A percentile compares a stretch with the other conserved stretches of the same genome.
Evolutionary conservation across 2,797 vertebrate genomes (phyloP).

Genomic region (Mallotus villosus): DNA sequence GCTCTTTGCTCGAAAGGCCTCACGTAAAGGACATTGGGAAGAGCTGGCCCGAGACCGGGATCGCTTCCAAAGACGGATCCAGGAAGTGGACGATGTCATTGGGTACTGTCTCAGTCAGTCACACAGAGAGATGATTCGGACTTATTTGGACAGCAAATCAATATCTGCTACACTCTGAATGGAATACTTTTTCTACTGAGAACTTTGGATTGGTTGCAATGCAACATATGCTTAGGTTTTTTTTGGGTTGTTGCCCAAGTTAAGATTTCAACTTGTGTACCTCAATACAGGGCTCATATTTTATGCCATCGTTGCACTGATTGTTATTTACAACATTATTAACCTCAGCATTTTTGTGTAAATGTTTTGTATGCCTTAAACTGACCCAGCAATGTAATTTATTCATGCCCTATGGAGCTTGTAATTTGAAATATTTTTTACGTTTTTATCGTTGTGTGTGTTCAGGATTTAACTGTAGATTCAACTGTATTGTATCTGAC

Average conservation of each 20-base stretch:
- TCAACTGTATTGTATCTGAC: background rate
- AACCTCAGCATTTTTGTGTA: conserved; percentile 58
- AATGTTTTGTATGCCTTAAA: conserved; percentile 68
- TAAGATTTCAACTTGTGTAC: conserved; percentile 54
- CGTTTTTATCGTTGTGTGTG: conserved; percentile 31
- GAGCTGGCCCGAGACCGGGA: conserved; percentile 74
- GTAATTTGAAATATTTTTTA: conserved; percentile 47
- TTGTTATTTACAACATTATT: conserved; percentile 48
- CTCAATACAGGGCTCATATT: conserved; percentile 57
- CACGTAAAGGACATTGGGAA: conserved; percentile 79
- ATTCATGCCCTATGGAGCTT: conserved; percentile 60
- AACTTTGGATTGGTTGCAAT: conserved; percentile 65
- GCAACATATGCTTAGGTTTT: conserved; percentile 61
- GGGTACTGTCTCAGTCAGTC: conserved; percentile 61
- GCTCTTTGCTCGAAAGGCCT: conserved; percentile 71
- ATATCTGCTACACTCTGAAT: conserved; percentile 18
- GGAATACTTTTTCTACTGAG: conserved; percentile 52
- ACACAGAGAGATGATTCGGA: conserved; percentile 66
- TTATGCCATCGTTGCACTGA: conserved; percentile 68
- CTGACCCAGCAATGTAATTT: conserved; percentile 71
- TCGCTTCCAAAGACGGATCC: conserved; percentile 72
- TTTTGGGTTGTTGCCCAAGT: conserved; percentile 4
- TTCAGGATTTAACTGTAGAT: conserved; percentile 30
- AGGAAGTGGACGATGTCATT: conserved; percentile 63
- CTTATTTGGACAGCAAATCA: conserved; percentile 44